Evolutionary conservation across 2,797 vertebrate genomes (phyloP), one percentile per base, ranked within the genome.

Genomic region (Oreochromis grahami): DNA sequence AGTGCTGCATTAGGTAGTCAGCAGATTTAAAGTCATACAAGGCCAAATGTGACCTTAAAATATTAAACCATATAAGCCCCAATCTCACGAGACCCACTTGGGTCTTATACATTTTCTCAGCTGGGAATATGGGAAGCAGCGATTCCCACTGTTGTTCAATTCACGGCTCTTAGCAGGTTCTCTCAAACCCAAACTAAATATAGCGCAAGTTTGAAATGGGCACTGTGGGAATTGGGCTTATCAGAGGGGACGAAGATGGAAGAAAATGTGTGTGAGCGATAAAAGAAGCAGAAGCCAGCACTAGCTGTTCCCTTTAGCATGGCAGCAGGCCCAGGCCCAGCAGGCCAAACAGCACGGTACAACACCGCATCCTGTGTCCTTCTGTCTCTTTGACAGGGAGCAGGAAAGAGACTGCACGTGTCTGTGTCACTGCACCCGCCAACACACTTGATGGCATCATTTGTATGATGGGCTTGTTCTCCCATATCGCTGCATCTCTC

Each of bases 361-460:
- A 2, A 12, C 29, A 79, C 65, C 55, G 79, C 36, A 10, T 86
- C 74, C 36, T 86, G 82, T 19, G 81, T 85, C 85, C 70, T 34
- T 83, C 79, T 83, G 78, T 85, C 38, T 68, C 74, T 83, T 58
- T 83, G 78, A 81, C 80, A 79, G 78, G 11, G 15, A 65, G 45
- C 26, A 76, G 68, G 77, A 84, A 29, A 53, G 84, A 88, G 83
- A 70, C 51, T 79, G 76, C 8, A 78, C 56, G 70, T 14, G 60
- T 65, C 72, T 78, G 83, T 79, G 78, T 84, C 83, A 11, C 82
- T 78, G 65, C 41, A 24, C 78, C 72, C 56, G 80, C 76, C 84
- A 21, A 21, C 79, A 38, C 17, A 19, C 86, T 65, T 84, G 86
- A 90, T 84, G 80, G 85, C 85, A 88, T 92, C 82, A 83, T 89